Percentiles rank a stretch among this genome's conserved stretches.
These are phyloP conservation scores for Leptogaster cylindrica DNA, from an alignment of 2,888 invertebrate genomes.

Conservation along the genomic window DNA sequence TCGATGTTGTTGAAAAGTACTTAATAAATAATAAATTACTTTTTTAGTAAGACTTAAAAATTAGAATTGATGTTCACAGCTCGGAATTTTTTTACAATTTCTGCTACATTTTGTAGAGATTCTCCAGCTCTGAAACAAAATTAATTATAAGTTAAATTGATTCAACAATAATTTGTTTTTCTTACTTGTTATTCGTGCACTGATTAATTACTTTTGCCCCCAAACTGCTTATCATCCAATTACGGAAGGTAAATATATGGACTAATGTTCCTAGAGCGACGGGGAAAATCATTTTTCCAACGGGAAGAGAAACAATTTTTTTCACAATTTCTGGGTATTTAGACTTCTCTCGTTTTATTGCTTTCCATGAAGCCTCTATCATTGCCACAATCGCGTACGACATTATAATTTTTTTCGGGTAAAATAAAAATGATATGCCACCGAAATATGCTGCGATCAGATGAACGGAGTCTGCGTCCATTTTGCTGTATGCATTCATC, in stretches of 20 bases:
- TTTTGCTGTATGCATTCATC: conserved; percentile 46
- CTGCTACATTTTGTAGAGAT: background rate
- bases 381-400: conserved; percentile 49
- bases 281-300: background rate
- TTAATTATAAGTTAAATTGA: background rate
- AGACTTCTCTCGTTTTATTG: background rate
- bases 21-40: no score
- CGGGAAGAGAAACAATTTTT: background rate
- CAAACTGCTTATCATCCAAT: background rate
- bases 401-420: conserved; percentile 52
- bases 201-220: background rate
- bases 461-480: conserved; percentile 41
- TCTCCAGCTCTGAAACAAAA: background rate
- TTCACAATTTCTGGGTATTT: background rate
- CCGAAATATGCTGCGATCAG: conserved; percentile 52
- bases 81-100: background rate
- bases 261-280: background rate
- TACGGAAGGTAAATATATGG: background rate
- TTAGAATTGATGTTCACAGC: no score
- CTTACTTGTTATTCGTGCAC: conserved; percentile 5
- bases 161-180: background rate
- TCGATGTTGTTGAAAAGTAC: no score
- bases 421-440: conserved; percentile 52
- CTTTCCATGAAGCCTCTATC: background rate
- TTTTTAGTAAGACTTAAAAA: no score